Evolutionary conservation across 2,113 vertebrate genomes (phyloP), one percentile per base, ranked within the genome.

Genomic region (Octodon degus): DNA sequence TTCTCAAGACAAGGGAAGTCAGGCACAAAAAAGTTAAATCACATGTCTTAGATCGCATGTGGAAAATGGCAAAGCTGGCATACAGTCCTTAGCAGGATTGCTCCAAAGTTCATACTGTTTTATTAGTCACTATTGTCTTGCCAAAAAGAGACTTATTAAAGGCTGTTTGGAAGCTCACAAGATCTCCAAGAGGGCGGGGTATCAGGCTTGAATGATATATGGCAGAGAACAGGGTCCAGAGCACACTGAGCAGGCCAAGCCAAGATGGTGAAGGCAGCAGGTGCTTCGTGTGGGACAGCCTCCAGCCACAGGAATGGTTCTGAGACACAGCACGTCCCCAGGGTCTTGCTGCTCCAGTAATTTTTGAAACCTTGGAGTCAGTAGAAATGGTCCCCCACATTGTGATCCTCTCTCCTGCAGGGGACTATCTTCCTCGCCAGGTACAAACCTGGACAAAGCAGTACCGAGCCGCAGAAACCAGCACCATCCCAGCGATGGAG

Each of bases 401-500:
- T 86, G 40, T 55, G 0, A 0, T 94, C 84, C 17, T 82, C 60
- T 86, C 68, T 86, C 47, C 83, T 67, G 8, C 96, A 99, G 99
- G 97, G 32, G 97, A 98, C 96, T 99, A 98, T n/a, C 82, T 99
- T 92, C 96, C 98, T 89, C 93, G 67, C 53, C 98, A 99, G 96
- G 97, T 99, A 63, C 98, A 98, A 84, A 98, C 65, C 43, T 99
- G 98, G 99, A 98, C 96, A 16, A 97, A 98, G 93, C 98, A 98
- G 53, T 99, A 99, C 63, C 98, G 98, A 93, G 98, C 98, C 68
- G 94, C 96, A 0, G 98, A 99, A 91, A 99, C 98, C 16, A 94
- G 65, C 0, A n/a, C 93, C 7, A 98, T 99, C 95, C 98, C 98
- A 2, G 97, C 98, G 0, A 99, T 99, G 99, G 99, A 99, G 96